Evolutionary conservation across 2,797 vertebrate genomes (phyloP).

Genomic region (Echeneis naucrates): DNA sequence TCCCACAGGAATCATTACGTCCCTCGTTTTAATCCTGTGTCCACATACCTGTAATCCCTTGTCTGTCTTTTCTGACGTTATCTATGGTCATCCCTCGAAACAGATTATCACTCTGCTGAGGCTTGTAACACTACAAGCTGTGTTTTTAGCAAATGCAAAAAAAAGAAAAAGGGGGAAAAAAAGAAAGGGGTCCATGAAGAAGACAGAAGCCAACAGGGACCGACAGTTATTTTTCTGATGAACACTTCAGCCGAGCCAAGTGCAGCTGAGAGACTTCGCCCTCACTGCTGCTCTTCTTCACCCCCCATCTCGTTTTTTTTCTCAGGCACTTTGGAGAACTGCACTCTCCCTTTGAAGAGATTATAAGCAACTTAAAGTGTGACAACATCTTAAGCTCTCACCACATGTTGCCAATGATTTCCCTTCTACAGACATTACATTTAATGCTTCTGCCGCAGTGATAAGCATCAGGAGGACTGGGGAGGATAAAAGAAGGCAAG

Average conservation of each 20-base stretch:
- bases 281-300: conserved; percentile 46
- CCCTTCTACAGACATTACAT: conserved; percentile 86
- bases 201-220: conserved; percentile 54
- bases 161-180: conserved; percentile 24
- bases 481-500: conserved; percentile 82
- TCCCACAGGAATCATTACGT: conserved; percentile 80
- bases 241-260: conserved; percentile 68
- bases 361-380: conserved; percentile 91
- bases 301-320: conserved; percentile 29
- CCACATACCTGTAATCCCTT: conserved; percentile 76
- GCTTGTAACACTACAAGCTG: conserved; percentile 43
- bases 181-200: conserved; percentile 41
- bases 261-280: conserved; percentile 60
- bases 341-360: conserved; percentile 88
- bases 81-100: conserved; percentile 55
- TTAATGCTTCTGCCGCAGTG: conserved; percentile 85
- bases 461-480: conserved; percentile 84
- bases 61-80: conserved; percentile 61
- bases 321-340: conserved; percentile 79
- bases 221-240: conserved; percentile 66
- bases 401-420: conserved; percentile 88
- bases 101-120: conserved; percentile 66
- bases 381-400: conserved; percentile 91
- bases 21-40: conserved; percentile 76
- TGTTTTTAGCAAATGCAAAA: conserved; percentile 40